A percentile compares a stretch with the other conserved stretches of the same genome.
phyloP scores from a whole-genome alignment of 2,113 vertebrate species.

The Madoqua kirkii region DNA sequence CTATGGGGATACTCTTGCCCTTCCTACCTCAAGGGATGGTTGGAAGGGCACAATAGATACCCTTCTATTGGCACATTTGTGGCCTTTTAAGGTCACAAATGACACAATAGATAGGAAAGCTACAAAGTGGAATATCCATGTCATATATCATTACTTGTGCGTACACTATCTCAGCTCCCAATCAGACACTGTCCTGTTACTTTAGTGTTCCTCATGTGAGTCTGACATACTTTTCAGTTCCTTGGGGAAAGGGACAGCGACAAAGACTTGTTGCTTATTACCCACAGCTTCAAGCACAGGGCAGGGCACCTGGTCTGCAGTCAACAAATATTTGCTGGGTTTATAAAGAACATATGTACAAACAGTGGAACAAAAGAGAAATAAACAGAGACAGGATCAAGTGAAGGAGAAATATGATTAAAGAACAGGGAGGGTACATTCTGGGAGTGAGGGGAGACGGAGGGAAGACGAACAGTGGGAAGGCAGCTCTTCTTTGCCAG shows the following conservation, averaged over 20 bases:
- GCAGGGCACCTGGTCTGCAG: neutral
- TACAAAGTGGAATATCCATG: neutral
- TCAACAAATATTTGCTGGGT: neutral
- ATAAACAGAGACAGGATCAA: neutral
- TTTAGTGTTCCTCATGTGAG: conserved; percentile 15
- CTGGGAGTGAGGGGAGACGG: neutral
- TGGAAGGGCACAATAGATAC: neutral
- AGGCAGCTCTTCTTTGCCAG: neutral
- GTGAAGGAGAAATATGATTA: neutral
- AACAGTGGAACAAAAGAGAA: neutral
- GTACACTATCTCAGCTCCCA: neutral
- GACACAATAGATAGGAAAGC: conserved; percentile 1
- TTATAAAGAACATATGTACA: neutral
- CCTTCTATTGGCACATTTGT: neutral
- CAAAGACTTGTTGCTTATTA: conserved; percentile 16
- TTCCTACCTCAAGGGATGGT: neutral
- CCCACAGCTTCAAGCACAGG: neutral
- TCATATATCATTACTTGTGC: neutral
- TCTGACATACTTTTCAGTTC: conserved; percentile 37
- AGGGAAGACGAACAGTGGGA: neutral
- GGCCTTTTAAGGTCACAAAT: neutral
- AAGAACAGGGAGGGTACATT: neutral
- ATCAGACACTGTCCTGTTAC: conserved; percentile 27
- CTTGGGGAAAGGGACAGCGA: conserved; percentile 15
- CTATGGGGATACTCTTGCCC: neutral